Evolutionary conservation across 2,113 vertebrate species (phyloP), one percentile per base, ranked within the genome.

Genomic region (Mesocricetus auratus): DNA sequence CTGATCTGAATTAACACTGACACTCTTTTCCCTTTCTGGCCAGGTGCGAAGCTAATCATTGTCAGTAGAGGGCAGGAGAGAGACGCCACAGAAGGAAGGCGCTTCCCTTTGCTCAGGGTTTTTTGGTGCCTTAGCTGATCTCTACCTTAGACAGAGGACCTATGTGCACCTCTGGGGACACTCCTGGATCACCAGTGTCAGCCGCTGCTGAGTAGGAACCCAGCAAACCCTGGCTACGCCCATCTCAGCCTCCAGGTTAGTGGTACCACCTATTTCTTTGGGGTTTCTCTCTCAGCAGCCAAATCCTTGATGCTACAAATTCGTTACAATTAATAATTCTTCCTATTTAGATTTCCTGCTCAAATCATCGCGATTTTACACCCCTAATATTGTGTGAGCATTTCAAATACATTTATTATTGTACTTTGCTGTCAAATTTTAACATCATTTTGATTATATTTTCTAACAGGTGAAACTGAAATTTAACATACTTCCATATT

Each of bases 51-150:
- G 21, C 31, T 66, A 66, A 66, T 4, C 13, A 2, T 53, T 66
- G 74, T 31, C 74, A 19, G 0, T 39, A 79, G 89, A 90, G 74
- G 75, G 60, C 45, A 24, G 45, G 0, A 36, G 75, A 79, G 89
- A 79, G 8, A 81, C 62, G 16, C 7, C 29, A 47, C 15, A 69
- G 36, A 62, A 53, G 73, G 39, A n/a, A 77, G 45, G 12, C 1
- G 2, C 5, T 33, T 17, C 0, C 1, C n/a, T 42, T 62, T 26
- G 29, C 31, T 79, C 36, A 17, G 36, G 11, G 0, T 29, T 15
- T n/a, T n/a, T 16, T 7, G 1, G 5, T 36, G 31, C 68, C 36
- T 9, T 5, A 26, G 53, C 53, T 26, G 36, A 36, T 56, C 12
- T 39, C 47, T n/a, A 31, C 53, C 11, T 7, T 22, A 19, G 42